Evolutionary conservation across 2,113 vertebrate genomes (phyloP), one percentile per base, ranked within the genome.

Genomic region (Opisthocomus hoazin): DNA sequence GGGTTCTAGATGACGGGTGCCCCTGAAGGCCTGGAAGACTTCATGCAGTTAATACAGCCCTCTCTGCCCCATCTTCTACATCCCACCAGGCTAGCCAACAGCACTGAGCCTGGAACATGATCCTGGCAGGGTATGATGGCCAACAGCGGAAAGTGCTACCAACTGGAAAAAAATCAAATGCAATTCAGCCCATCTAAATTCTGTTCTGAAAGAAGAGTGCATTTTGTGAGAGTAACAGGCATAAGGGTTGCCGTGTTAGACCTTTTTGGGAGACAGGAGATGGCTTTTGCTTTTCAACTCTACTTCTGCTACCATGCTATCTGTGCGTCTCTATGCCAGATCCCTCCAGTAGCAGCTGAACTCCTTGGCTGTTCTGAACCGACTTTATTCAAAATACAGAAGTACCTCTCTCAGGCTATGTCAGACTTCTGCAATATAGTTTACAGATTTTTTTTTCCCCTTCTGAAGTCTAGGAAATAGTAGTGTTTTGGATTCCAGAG

Each of bases 71-170:
- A 54, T 37, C 32, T 51, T 83, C 20, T 32, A 8, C 32, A 19
- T 16, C 19, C 16, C 45, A 8, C 14, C 5, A 2, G 32, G 30
- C 53, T 73, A 68, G 30, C 21, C 41, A 80, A 32, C 54, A 81
- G 0, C 41, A 8, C 51, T n/a, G 54, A 46, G 15, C 39, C 36
- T 34, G 21, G 51, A 77, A 27, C 51, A 23, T 0, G 2, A 63
- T 17, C 26, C 73, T 63, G 81, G 29, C n/a, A 48, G 32, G 29
- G 20, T 32, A 43, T 0, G 0, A 20, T 32, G 23, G 41, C 54
- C 54, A 81, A 3, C 56, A 58, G 54, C 16, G 3, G n/a, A 34
- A 84, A 69, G 8, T 34, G 26, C 51, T 70, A 15, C 19, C 2
- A 4, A 23, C 0, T 39, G 26, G 56, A n/a, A 75, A 87, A 50